Conservation (phyloP, 1,140 invertebrate species). For the Aphelenchoides fujianensis region DNA sequence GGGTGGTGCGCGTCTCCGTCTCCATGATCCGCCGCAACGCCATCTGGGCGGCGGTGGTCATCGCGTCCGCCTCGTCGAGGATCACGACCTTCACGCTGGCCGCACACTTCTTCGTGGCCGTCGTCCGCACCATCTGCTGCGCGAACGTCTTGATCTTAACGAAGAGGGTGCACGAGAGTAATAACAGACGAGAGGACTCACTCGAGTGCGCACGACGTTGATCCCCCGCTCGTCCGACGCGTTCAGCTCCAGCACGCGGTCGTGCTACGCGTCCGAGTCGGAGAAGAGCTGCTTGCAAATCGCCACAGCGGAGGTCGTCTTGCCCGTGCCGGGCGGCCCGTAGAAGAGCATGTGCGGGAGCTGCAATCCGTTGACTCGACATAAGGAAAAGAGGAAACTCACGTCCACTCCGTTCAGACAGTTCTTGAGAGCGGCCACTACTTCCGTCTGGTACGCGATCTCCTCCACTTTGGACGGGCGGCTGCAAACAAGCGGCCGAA, state of each 20-base stretch:
- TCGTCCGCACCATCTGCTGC: conserved; percentile 29
- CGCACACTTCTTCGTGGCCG: conserved; percentile 77
- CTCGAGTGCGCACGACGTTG: conserved; percentile 91
- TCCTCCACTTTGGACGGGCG: conserved; percentile 89
- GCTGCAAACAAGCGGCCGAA: conserved; percentile 68
- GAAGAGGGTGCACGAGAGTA: background rate
- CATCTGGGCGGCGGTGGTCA: conserved; percentile 77
- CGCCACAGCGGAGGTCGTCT: conserved; percentile 95
- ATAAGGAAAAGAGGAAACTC: conserved; percentile 38
- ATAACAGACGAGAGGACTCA: conserved; percentile 71
- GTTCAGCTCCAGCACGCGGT: conserved; percentile 85
- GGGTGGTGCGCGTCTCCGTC: conserved; percentile 84
- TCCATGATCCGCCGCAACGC: conserved; percentile 96
- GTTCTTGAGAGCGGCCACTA: conserved; percentile 85
- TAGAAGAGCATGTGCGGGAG: conserved; percentile 95
- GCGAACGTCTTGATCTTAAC: conserved; percentile 60
- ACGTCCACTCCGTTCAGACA: conserved; percentile 68
- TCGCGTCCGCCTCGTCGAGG: conserved; percentile 96
- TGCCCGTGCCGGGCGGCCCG: conserved; percentile 97
- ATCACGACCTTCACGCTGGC: conserved; percentile 90
- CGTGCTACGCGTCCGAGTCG: conserved; percentile 50
- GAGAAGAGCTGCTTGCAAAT: conserved; percentile 89
- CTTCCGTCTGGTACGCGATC: conserved; percentile 92
- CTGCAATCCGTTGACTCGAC: conserved; percentile 69
- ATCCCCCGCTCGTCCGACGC: conserved; percentile 98